phyloP scores from a whole-genome alignment of 2,888 invertebrate genomes.

The Drosophila pseudotakahashii region DNA sequence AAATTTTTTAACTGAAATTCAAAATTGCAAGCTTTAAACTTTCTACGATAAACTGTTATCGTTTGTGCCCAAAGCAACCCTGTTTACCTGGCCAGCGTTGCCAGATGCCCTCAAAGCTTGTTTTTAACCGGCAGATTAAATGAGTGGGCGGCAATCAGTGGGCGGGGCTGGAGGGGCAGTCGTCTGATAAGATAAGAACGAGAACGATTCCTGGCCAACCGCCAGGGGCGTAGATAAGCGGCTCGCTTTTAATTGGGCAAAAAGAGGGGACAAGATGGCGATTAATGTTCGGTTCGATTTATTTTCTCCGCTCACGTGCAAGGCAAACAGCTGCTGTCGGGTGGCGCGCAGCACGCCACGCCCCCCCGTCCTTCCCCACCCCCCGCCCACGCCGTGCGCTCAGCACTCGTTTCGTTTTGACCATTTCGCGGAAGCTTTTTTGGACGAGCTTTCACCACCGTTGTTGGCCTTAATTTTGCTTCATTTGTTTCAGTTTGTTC shows the following conservation, averaged over 20 bases:
- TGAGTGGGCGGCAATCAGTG: neutral
- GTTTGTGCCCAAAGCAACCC: neutral
- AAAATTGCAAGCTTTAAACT: too few species aligned
- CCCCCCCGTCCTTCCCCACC: neutral
- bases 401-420: constrained; percentile 16
- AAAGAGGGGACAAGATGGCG: constrained; percentile 50
- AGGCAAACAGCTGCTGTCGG: constrained; percentile 50
- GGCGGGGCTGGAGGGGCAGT: neutral
- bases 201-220: constrained; percentile 43
- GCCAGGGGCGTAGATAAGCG: constrained; percentile 54
- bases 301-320: constrained; percentile 57
- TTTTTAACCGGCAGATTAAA: constrained; percentile 19
- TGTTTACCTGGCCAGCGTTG: constrained; percentile 3
- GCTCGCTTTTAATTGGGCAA: constrained; percentile 53
- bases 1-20: too few species aligned
- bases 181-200: constrained; percentile 47
- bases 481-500: constrained; percentile 60
- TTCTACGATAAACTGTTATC: too few species aligned
- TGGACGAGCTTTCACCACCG: constrained; percentile 57
- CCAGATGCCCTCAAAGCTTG: constrained; percentile 1
- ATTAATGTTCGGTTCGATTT: constrained; percentile 10
- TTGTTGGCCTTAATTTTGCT: constrained; percentile 65
- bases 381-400: neutral
- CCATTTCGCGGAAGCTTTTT: constrained; percentile 36
- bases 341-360: neutral